These are phyloP conservation scores for Labeo calbasu DNA, from an alignment of 2,797 vertebrate species.

Conservation along the genomic window DNA sequence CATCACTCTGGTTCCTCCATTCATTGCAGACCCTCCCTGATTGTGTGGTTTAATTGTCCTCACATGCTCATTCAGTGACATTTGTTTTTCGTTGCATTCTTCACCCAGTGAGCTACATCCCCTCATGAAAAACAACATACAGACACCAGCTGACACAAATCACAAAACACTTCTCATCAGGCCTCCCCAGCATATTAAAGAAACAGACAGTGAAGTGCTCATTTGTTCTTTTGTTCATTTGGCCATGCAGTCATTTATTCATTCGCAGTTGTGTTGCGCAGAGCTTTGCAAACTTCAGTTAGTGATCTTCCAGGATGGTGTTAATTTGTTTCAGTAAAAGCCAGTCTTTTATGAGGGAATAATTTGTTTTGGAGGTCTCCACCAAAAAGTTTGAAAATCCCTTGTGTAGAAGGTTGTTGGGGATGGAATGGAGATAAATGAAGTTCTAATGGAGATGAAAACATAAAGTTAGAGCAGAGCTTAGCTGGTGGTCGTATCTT, in stretches of 20 bases:
- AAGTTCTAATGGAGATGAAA: not conserved
- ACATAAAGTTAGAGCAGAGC: not conserved
- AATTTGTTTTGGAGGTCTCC: not conserved
- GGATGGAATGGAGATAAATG: not conserved
- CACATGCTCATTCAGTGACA: constrained; percentile 23
- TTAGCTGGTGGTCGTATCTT: constrained; percentile 18
- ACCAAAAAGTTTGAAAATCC: not conserved
- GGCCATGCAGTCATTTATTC: not conserved
- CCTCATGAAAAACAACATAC: constrained; percentile 13
- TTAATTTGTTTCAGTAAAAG: not conserved
- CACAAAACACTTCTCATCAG: constrained; percentile 28
- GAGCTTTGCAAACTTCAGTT: not conserved
- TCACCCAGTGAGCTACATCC: constrained; percentile 7
- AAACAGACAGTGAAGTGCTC: not conserved
- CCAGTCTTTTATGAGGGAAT: not conserved
- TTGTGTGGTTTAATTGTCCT: constrained; percentile 55
- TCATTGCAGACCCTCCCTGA: constrained; percentile 63
- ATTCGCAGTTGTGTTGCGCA: not conserved
- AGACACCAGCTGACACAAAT: constrained; percentile 50
- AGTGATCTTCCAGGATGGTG: too few species aligned
- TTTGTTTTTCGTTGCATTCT: not conserved
- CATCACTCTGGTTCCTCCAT: constrained; percentile 58
- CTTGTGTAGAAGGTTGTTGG: not conserved
- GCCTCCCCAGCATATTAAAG: constrained; percentile 17
- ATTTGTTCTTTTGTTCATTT: not conserved